Percentiles rank a stretch among this genome's conserved stretches.
phyloP scores from a whole-genome alignment of 1,140 invertebrate species.

The Ceratina calcarata region DNA sequence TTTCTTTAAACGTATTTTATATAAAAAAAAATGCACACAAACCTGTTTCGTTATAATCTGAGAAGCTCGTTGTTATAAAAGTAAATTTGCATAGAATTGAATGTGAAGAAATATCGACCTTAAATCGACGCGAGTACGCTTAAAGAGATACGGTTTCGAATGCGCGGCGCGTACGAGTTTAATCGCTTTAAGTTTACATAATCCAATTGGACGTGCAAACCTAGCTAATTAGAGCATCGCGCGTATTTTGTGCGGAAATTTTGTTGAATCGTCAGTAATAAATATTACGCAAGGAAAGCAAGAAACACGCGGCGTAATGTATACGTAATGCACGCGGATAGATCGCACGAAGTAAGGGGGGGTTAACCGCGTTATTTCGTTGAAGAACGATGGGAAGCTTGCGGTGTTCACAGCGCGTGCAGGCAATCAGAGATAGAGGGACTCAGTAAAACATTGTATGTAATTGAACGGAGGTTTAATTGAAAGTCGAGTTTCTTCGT shows the following conservation, averaged over 20 bases:
- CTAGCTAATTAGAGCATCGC: neutral
- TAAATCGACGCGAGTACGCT: neutral
- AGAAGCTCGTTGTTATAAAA: neutral
- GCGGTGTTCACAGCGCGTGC: conserved; percentile 17
- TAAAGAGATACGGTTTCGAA: neutral
- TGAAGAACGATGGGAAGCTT: conserved; percentile 40
- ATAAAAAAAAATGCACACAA: no score
- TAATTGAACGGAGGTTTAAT: conserved; percentile 71
- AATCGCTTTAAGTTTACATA: conserved; percentile 11
- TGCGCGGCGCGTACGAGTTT: neutral
- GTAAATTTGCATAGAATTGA: neutral
- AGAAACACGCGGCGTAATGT: neutral
- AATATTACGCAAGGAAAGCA: neutral
- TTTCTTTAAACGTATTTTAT: no score
- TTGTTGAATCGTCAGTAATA: neutral
- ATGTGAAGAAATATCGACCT: no score
- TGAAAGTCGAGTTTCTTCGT: conserved; percentile 65
- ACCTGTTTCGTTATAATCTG: neutral
- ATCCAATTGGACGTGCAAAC: neutral
- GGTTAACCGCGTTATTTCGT: conserved; percentile 56
- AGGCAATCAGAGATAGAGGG: conserved; percentile 44
- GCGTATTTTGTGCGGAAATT: conserved; percentile 10
- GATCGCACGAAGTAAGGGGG: conserved; percentile 12
- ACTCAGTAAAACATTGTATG: conserved; percentile 34
- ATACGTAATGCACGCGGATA: neutral